Percentiles rank a stretch among this genome's conserved stretches.
These are phyloP conservation scores for Anorthoa munda DNA, from an alignment of 2,888 invertebrate genomes.

Conservation along the genomic window DNA sequence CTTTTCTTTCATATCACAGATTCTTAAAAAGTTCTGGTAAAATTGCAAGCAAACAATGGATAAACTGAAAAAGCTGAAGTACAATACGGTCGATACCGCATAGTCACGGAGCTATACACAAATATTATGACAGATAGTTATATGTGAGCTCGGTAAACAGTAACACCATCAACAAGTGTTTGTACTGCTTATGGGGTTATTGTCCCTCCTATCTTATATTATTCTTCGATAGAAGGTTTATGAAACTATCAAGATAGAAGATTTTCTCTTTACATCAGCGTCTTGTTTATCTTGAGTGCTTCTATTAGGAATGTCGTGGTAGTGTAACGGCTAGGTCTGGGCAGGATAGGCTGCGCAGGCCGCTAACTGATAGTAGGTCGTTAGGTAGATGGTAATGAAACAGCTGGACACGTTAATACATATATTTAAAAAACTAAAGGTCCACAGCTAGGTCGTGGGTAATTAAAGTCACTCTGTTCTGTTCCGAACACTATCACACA, in stretches of 20 bases:
- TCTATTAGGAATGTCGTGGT: too few relatives aligned
- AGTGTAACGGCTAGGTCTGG: too few relatives aligned
- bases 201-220: slow-evolving; percentile 24
- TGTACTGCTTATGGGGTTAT: slow-evolving; percentile 30
- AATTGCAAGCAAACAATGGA: background rate
- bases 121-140: slow-evolving; percentile 40
- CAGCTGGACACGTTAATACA: too few relatives aligned
- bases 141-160: slow-evolving; percentile 35
- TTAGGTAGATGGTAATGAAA: too few relatives aligned
- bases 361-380: too few relatives aligned
- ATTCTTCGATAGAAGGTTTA: slow-evolving; percentile 7
- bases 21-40: background rate
- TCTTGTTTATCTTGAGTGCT: background rate
- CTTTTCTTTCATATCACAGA: too few relatives aligned
- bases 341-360: too few relatives aligned
- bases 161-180: slow-evolving; percentile 62
- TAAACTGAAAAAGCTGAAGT: background rate
- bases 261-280: background rate
- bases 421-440: too few relatives aligned
- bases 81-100: background rate
- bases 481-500: too few relatives aligned
- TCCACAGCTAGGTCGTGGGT: too few relatives aligned
- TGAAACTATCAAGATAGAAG: background rate
- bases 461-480: too few relatives aligned
- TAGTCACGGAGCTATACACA: slow-evolving; percentile 6